Base-by-base conservation (phyloP, 2,113 vertebrate species). In the Anolis sagrei region DNA sequence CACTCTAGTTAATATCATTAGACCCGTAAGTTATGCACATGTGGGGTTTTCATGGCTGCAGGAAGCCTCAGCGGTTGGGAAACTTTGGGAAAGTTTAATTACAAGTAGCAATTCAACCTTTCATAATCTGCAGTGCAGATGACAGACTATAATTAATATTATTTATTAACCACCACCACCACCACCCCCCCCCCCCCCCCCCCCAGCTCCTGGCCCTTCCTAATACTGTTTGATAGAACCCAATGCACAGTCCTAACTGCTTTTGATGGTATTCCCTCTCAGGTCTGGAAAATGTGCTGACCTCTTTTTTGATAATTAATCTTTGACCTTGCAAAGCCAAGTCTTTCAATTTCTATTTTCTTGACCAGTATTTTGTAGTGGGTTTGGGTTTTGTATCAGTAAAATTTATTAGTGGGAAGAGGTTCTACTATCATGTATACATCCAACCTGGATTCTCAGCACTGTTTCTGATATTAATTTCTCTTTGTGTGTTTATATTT, bases 381-480 rank as follows among this genome's bases (percentile, higher is more conserved):
- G 34, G 32, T 21, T 2, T 0, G 84, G 66, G 70, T 89, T 68
- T 68, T 88, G 91, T 87, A 86, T 89, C 84, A 93, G 34, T 58
- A 90, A 32, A 79, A 88, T 92, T 89, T 76, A 91, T 93, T 93
- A 81, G 84, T 61, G 3, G 85, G 54, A 61, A 90, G 81, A 82
- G 85, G 13, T n/a, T 21, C 14, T 74, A 29, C 1, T 81, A 13
- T 89, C 36, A 36, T 10, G 81, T 58, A 11, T 87, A 82, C 73
- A 76, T 48, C 64, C 44, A 64, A 69, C 29, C 66, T 83, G 74
- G 1, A 1, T 74, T 34, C 66, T 83, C 78, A 86, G 3, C 11
- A 39, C 76, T 73, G 34, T 92, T 91, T 79, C 29, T 54, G 51
- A 86, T 89, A 92, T 84, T 83, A 86, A 79, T 85, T 87, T 73